A percentile compares a stretch with the other conserved stretches of the same genome.
phyloP scores from a whole-genome alignment of 2,797 vertebrate species.

The Dendrocincla tyrannina region DNA sequence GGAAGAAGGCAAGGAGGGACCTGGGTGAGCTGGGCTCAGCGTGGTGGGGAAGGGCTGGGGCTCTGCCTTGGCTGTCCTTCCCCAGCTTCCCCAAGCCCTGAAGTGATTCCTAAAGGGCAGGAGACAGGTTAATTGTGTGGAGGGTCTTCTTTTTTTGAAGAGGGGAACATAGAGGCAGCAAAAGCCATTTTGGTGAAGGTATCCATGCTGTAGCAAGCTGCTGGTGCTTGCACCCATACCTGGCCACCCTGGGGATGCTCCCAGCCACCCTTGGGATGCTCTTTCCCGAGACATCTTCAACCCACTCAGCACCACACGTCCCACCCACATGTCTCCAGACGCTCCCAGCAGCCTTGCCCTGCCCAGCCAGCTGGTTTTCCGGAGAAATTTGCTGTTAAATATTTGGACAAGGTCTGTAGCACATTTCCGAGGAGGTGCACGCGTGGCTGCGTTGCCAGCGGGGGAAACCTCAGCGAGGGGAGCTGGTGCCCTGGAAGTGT shows the following conservation, averaged over 20 bases:
- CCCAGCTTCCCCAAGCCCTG: background rate
- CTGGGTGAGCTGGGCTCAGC: accelerated
- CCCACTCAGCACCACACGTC: accelerated
- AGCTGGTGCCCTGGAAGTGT: background rate
- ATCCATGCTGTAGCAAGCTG: background rate
- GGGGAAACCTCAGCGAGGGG: background rate
- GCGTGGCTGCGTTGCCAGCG: background rate
- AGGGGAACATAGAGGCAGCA: background rate
- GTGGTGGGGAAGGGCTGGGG: background rate
- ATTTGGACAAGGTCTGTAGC: background rate
- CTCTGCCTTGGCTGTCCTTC: background rate
- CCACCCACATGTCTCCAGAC: background rate
- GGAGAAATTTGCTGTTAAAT: background rate
- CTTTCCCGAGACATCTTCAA: background rate
- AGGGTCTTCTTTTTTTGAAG: background rate
- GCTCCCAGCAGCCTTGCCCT: background rate
- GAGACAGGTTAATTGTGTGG: background rate
- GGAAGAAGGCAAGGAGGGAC: background rate
- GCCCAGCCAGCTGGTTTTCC: background rate
- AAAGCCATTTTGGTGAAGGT: background rate
- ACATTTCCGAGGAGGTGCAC: background rate
- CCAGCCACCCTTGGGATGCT: background rate
- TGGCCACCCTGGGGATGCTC: background rate
- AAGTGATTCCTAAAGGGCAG: background rate
- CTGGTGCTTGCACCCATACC: background rate